Conservation (phyloP, 2,113 vertebrate genomes). For the Sciurus niger region DNA sequence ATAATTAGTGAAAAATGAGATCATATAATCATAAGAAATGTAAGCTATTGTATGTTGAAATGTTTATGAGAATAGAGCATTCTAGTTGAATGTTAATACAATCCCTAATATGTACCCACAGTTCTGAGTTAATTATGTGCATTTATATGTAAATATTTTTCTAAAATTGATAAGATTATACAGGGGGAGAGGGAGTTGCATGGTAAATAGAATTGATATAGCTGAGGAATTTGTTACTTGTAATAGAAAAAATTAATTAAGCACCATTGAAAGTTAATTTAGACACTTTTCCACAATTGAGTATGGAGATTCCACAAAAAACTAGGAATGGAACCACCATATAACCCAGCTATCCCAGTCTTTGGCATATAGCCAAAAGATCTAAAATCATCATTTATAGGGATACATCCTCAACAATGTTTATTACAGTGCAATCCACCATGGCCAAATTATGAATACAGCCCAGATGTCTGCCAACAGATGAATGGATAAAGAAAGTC, state of each 20-base stretch:
- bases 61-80: background rate
- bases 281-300: background rate
- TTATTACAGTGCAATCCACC: no score
- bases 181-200: background rate
- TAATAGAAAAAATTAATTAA: constrained; percentile 25
- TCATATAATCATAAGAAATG: background rate
- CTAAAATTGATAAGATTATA: background rate
- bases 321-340: no score
- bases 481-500: no score
- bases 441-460: no score
- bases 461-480: no score
- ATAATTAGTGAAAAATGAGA: background rate
- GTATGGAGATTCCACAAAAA: no score
- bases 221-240: background rate
- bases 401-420: no score
- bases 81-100: constrained; percentile 7
- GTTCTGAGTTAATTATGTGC: background rate
- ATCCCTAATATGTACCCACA: background rate
- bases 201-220: background rate
- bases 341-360: no score
- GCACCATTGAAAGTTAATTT: background rate
- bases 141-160: background rate
- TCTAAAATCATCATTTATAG: no score
- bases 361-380: no score
- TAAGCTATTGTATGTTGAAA: background rate